Evolutionary conservation across 1,140 invertebrate genomes (phyloP), one percentile per base, ranked within the genome.

Genomic region (Drosophila bifasciata): DNA sequence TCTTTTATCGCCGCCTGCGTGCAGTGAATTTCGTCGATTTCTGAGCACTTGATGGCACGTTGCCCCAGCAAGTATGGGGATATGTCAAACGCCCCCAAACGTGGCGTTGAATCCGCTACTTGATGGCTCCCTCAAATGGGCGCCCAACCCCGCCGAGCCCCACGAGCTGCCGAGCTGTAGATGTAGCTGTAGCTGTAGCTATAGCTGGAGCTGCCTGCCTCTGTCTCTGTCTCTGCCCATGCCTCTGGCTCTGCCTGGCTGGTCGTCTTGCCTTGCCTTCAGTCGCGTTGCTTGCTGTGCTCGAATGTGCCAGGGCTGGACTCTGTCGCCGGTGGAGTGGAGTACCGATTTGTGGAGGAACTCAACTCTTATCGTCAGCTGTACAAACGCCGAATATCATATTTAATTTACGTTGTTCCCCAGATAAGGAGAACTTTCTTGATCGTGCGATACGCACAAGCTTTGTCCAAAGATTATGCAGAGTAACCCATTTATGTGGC

Each of bases 51-150:
- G 68, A 48, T 86, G 84, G 90, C 11, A 88, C 86, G 71, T 19
- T 74, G 90, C 90, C 8, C 90, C 90, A 91, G 61, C 75, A 91
- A 91, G 90, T 89, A 58, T 81, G 40, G 76, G 68, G 89, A 91
- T 72, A 91, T 91, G 90, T 91, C 90, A 91, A 91, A 91, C 72
- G 79, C 68, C 57, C 46, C 50, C 59, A 69, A 45, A 46, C 72
- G 81, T 88, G 76, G 50, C 45, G 55, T 45, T 48, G 71, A 90
- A 86, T 79, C 50, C 49, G 49, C 61, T 79, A 76, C 86, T 85
- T 91, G 80, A 49, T 91, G 83, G 90, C 59, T 90, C 83, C 79
- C 53, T 83, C 83, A 86, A 86, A 88, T 86, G 81, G 81, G 80
- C 83, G 83, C 83, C 74, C 70, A 51, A 63, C 66, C 80, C 81